phyloP scores from a whole-genome alignment of 1,140 invertebrate genomes.

The Macrocentrus cingulum region DNA sequence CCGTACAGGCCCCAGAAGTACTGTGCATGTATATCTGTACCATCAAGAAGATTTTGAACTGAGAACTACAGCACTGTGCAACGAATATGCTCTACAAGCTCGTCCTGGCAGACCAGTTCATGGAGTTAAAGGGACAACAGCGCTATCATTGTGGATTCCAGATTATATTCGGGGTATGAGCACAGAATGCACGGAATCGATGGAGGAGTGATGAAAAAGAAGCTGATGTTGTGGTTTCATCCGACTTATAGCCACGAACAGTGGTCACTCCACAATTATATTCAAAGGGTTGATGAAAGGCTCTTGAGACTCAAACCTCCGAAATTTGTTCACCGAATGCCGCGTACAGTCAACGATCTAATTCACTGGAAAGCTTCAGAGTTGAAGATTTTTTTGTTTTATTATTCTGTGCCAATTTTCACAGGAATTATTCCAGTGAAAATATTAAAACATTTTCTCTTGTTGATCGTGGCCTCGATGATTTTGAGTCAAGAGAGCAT shows the following conservation, averaged over 20 bases:
- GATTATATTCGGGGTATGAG: slow-evolving; percentile 4
- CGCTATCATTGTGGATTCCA: not conserved
- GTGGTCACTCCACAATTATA: not conserved
- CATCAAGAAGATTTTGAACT: not conserved
- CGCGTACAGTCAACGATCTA: not conserved
- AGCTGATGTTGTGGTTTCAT: slow-evolving; percentile 1
- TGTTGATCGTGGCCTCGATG: slow-evolving; percentile 3
- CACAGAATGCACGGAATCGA: slow-evolving; percentile 15
- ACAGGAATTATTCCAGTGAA: not conserved
- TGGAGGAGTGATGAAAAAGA: slow-evolving; percentile 12
- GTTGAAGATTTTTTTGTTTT: not conserved
- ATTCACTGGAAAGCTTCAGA: slow-evolving; percentile 7
- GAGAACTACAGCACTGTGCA: not conserved
- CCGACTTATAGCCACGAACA: no score
- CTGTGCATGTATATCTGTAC: not conserved
- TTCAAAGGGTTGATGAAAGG: not conserved
- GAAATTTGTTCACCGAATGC: slow-evolving; percentile 14
- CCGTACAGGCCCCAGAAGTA: not conserved
- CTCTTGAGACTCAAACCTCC: slow-evolving; percentile 7
- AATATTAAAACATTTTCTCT: slow-evolving; percentile 22
- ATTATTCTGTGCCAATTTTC: not conserved
- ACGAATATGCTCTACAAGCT: not conserved
- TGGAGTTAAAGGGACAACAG: slow-evolving; percentile 7
- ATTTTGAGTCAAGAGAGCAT: slow-evolving; percentile 22
- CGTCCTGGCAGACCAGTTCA: not conserved